Conservation (phyloP, 2,113 vertebrate species). For the Actenoides lindsayi region DNA sequence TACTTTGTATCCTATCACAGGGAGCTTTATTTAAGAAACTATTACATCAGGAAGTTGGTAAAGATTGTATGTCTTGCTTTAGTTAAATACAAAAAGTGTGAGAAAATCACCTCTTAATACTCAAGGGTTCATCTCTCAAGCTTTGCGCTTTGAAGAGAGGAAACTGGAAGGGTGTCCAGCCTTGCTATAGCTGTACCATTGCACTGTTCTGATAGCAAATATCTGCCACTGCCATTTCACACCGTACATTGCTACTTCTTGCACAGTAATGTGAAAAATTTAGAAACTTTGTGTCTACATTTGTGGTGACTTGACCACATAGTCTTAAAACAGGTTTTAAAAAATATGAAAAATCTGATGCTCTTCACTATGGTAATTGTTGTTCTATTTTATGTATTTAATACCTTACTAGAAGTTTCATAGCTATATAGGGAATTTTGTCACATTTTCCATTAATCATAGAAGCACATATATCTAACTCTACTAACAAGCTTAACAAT, state of each 20-base stretch:
- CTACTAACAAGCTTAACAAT: background rate
- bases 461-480: background rate
- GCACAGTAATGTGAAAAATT: background rate
- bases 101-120: background rate
- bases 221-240: background rate
- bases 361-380: background rate
- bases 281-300: background rate
- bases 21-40: background rate
- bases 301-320: background rate
- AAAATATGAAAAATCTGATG: background rate
- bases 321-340: background rate
- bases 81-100: background rate
- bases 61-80: background rate
- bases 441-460: background rate
- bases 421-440: background rate
- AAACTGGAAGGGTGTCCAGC: background rate
- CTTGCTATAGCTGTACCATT: background rate
- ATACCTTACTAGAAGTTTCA: background rate
- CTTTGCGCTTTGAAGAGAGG: background rate
- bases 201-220: background rate
- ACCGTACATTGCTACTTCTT: background rate
- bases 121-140: background rate
- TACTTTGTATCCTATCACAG: background rate
- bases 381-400: constrained; percentile 10
- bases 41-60: background rate